Evolutionary conservation across 2,113 vertebrate genomes (phyloP).

Genomic region (Spermophilus dauricus): DNA sequence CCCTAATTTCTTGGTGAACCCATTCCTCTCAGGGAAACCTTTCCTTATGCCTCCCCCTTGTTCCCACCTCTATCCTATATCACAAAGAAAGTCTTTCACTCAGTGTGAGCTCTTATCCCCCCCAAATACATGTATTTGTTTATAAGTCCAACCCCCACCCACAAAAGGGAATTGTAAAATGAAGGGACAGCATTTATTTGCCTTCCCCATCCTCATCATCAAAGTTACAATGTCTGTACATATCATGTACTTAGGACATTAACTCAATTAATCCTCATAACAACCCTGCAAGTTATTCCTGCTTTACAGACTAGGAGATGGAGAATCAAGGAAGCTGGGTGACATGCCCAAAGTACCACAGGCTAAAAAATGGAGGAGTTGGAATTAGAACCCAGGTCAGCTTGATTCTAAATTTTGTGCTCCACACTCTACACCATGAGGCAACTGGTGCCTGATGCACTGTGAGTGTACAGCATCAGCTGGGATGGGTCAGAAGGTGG

Average conservation of each 20-base stretch:
- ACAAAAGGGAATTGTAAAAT: background rate
- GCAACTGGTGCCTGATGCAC: background rate
- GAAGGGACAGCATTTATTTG: background rate
- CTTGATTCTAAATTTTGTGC: background rate
- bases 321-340: background rate
- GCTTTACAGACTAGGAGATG: background rate
- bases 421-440: background rate
- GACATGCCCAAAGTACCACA: background rate
- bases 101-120: background rate
- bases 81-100: background rate
- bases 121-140: background rate
- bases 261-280: background rate
- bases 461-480: background rate
- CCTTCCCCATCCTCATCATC: background rate
- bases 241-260: background rate
- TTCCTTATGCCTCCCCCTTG: background rate
- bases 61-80: background rate
- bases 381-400: background rate
- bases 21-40: background rate
- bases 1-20: background rate
- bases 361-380: background rate
- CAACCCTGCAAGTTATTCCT: background rate
- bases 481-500: background rate
- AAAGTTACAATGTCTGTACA: background rate
- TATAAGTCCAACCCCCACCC: background rate